Conservation (phyloP, 37 sponge, comb jelly and placozoan genomes). For the Corticium candelabrum region DNA sequence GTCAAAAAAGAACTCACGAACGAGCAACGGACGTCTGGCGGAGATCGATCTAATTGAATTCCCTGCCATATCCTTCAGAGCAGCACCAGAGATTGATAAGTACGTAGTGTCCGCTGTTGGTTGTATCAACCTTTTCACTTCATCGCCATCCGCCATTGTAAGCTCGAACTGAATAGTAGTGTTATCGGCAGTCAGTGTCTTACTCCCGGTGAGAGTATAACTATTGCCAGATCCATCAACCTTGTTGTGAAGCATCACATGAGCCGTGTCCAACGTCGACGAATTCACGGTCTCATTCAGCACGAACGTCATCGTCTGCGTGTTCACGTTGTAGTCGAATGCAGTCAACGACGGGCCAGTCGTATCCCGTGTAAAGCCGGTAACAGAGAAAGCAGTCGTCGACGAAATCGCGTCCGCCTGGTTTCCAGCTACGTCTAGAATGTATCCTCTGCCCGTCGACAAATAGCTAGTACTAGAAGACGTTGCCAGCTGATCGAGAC, state of each 20-base stretch:
- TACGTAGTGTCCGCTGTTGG: neutral
- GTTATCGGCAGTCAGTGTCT: conserved; percentile 10
- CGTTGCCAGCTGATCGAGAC: conserved; percentile 5
- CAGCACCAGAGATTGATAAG: neutral
- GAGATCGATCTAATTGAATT: conserved; percentile 42
- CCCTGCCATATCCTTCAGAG: conserved; percentile 45
- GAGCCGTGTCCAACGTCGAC: conserved; percentile 40
- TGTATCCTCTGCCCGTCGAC: neutral
- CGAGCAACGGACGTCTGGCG: conserved; percentile 17
- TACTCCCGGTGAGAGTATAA: conserved; percentile 34
- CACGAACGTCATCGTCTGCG: neutral
- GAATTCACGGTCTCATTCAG: conserved; percentile 62
- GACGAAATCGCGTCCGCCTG: conserved; percentile 14
- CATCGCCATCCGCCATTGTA: neutral
- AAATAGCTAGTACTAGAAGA: neutral
- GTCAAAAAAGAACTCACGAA: conserved; percentile 41
- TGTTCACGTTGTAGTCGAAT: conserved; percentile 58
- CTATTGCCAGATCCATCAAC: neutral
- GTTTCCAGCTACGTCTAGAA: conserved; percentile 14
- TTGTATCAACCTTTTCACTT: neutral
- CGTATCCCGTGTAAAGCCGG: conserved; percentile 38
- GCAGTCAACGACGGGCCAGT: conserved; percentile 32
- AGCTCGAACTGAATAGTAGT: neutral
- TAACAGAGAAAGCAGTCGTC: conserved; percentile 30
- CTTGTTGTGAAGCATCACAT: conserved; percentile 37